Evolutionary conservation across 2,888 invertebrate genomes (phyloP).

Genomic region (Hemithea aestivaria): DNA sequence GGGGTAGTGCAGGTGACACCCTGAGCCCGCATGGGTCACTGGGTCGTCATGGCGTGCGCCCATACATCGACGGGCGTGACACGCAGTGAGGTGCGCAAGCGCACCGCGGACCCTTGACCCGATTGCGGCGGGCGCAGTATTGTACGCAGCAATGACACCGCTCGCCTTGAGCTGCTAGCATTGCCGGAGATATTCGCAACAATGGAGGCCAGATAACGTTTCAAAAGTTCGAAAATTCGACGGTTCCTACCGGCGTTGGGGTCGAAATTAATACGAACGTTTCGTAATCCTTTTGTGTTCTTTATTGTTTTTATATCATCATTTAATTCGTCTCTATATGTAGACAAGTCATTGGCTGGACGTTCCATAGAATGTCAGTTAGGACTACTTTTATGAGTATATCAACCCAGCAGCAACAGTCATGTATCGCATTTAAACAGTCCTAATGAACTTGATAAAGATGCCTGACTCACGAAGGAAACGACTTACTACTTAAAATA

Average conservation of each 20-base stretch:
- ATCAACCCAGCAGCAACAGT: conserved; percentile 13
- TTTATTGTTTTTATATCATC: conserved; percentile 33
- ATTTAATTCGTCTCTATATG: conserved; percentile 13
- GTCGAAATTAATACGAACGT: conserved; percentile 62
- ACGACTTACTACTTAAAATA: conserved; percentile 62
- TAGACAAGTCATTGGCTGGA: background rate
- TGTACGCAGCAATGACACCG: conserved; percentile 78
- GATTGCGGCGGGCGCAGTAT: conserved; percentile 66
- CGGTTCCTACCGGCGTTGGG: conserved; percentile 53
- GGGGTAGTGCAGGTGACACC: conserved; percentile 54
- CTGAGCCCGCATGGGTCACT: conserved; percentile 38
- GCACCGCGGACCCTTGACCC: conserved; percentile 70
- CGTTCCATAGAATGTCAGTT: conserved; percentile 24
- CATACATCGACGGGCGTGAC: conserved; percentile 13
- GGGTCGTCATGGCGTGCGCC: conserved; percentile 29
- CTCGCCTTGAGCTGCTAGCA: conserved; percentile 77
- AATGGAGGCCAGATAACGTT: conserved; percentile 79
- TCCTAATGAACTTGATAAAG: conserved; percentile 64
- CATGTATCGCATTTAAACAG: conserved; percentile 44
- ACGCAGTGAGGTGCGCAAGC: conserved; percentile 33
- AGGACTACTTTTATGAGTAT: conserved; percentile 34
- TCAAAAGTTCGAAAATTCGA: conserved; percentile 76
- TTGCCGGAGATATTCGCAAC: conserved; percentile 79
- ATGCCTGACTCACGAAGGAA: conserved; percentile 65
- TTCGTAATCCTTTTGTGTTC: conserved; percentile 53